These are phyloP conservation scores for Macaria liturata DNA, from an alignment of 2,888 invertebrate genomes.

Conservation along the genomic window DNA sequence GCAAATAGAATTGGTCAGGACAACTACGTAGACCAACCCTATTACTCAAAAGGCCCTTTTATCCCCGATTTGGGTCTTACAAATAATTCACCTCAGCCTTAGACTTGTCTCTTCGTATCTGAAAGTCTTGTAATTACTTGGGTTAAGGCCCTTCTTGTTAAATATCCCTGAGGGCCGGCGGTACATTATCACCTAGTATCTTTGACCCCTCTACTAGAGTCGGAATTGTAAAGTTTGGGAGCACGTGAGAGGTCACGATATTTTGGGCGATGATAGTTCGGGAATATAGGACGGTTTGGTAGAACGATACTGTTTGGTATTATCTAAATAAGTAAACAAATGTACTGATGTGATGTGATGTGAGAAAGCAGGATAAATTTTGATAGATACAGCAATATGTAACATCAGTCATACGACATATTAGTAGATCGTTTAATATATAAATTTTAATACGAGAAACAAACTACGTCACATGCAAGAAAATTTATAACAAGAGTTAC, in stretches of 20 bases:
- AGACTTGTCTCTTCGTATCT: conserved; percentile 43
- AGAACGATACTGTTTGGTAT: too few species aligned
- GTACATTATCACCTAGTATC: conserved; percentile 69
- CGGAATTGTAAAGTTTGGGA: conserved; percentile 6
- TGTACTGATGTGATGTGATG: too few species aligned
- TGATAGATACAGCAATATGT: too few species aligned
- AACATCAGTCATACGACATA: too few species aligned
- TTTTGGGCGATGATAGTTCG: conserved; percentile 36
- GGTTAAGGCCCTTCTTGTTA: conserved; percentile 73
- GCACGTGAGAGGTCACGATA: conserved; percentile 39
- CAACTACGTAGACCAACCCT: background rate
- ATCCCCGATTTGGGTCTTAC: conserved; percentile 21
- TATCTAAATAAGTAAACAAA: too few species aligned
- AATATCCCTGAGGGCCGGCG: conserved; percentile 64
- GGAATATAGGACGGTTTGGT: conserved; percentile 5
- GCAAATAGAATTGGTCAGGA: background rate
- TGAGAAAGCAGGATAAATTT: too few species aligned
- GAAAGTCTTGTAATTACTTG: conserved; percentile 68
- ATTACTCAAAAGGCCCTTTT: conserved; percentile 20
- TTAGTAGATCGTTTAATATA: too few species aligned
- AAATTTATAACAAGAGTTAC: too few species aligned
- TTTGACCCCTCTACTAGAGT: conserved; percentile 47
- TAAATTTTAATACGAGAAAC: too few species aligned
- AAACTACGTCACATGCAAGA: too few species aligned
- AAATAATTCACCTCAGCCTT: conserved; percentile 46